Base-by-base conservation (phyloP, 2,888 invertebrate species). In the Neria commutata region DNA sequence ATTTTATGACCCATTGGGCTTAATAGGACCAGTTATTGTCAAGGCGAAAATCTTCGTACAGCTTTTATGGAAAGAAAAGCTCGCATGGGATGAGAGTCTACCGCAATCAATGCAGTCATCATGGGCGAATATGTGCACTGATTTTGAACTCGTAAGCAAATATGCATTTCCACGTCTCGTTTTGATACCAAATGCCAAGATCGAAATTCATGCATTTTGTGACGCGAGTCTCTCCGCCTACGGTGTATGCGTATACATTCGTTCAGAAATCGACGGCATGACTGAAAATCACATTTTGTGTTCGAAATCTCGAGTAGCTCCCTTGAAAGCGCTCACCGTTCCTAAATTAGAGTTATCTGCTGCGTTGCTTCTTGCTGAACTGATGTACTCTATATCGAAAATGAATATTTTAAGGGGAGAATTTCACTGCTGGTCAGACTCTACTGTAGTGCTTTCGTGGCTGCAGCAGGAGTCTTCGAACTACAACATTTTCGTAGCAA, bases 41-140 rank as follows among this genome's bases (percentile, higher is more conserved):
- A 48, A 48, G 25, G 37, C 42, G 5, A 61, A 55, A 56, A 62
- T 62, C 2, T 60, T 60, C 21, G 23, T 58, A 16, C 60, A 63
- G 52, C 14, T 10, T 5, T 11, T 61, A 11, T 63, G 59, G 59
- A 61, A 54, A 33, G 56, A 61, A 19, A 58, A 54, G 17, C 21
- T 62, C 5, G 14, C 56, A 11, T 61, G 59, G 56, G 59, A 61
- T 16, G 59, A 58, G n/a, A 61, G 53, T 29, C 23, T 58, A 23
- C 40, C 58, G 19, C 58, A 56, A 34, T 33, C 49, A 10, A 23
- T 61, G 17, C 47, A 58, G 24, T 24, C 51, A 1, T 21, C 19
- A 10, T 58, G 51, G 46, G 52, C n/a, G n/a, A n/a, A n/a, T n/a
- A n/a, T n/a, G n/a, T n/a, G n/a, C n/a, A n/a, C n/a, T n/a, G n/a